Evolutionary conservation across 2,888 invertebrate genomes (phyloP).

Genomic region (Mechanitis messenoides): DNA sequence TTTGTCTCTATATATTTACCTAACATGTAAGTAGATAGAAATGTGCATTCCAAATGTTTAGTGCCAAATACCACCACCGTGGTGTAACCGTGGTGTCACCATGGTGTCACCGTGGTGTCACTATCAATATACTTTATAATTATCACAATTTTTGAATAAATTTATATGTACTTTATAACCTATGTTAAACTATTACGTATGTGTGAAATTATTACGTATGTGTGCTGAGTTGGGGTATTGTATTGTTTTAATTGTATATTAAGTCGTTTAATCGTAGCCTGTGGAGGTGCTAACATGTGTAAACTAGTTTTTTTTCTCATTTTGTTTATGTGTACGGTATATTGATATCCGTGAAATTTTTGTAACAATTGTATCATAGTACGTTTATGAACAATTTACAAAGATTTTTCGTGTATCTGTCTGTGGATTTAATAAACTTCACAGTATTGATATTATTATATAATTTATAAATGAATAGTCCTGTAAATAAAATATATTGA

Average conservation of each 20-base stretch:
- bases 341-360: slow-evolving; percentile 36
- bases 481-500: slow-evolving; percentile 75
- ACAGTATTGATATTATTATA: slow-evolving; percentile 74
- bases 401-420: slow-evolving; percentile 27
- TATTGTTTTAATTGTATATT: slow-evolving; percentile 47
- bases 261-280: slow-evolving; percentile 45
- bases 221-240: slow-evolving; percentile 54
- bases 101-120: slow-evolving; percentile 45
- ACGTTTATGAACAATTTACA: slow-evolving; percentile 17
- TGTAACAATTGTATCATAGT: slow-evolving; percentile 14
- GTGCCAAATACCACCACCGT: slow-evolving; percentile 69
- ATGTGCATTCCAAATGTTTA: slow-evolving; percentile 70
- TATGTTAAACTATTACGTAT: slow-evolving; percentile 33
- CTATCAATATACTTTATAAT: slow-evolving; percentile 45
- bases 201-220: slow-evolving; percentile 26
- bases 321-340: slow-evolving; percentile 48
- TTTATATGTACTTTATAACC: slow-evolving; percentile 32
- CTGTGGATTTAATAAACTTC: slow-evolving; percentile 62
- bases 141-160: slow-evolving; percentile 61
- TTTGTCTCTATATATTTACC: slow-evolving; percentile 46
- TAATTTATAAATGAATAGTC: slow-evolving; percentile 75
- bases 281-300: slow-evolving; percentile 68
- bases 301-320: slow-evolving; percentile 47
- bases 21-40: slow-evolving; percentile 59
- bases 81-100: slow-evolving; percentile 37